Evolutionary conservation across 2,797 vertebrate species (phyloP).

Genomic region (Diglossa cyanea): DNA sequence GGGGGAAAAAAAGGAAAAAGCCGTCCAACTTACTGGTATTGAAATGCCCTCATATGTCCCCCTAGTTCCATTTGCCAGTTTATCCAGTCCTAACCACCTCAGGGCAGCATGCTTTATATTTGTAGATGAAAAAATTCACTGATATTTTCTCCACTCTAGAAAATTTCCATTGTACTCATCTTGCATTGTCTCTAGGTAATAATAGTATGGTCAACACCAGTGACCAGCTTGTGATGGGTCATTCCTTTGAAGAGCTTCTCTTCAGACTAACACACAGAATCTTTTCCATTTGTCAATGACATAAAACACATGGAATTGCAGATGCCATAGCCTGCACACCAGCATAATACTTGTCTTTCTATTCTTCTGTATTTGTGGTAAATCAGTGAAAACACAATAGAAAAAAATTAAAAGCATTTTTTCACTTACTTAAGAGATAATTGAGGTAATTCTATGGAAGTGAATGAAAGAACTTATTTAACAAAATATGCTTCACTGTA

Average conservation of each 20-base stretch:
- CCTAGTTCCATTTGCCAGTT: not conserved
- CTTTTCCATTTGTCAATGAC: conserved; percentile 38
- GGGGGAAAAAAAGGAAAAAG: not conserved
- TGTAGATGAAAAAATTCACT: not conserved
- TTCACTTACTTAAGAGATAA: not conserved
- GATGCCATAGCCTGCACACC: not conserved
- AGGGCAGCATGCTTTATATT: not conserved
- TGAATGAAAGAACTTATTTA: not conserved
- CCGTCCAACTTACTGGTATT: not conserved
- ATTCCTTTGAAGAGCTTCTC: conserved; percentile 1
- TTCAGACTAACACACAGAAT: not conserved
- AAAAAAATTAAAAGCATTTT: not conserved
- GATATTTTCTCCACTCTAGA: not conserved
- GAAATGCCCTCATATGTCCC: not conserved
- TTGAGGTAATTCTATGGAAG: not conserved
- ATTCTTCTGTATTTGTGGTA: not conserved
- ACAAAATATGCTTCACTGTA: not conserved
- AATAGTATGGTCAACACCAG: not conserved
- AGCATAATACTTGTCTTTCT: not conserved
- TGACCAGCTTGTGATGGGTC: not conserved
- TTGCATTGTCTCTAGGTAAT: not conserved
- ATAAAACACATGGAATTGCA: conserved; percentile 47
- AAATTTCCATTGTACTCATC: not conserved
- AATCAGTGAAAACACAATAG: not conserved
- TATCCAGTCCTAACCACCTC: not conserved